phyloP scores from a whole-genome alignment of 1,140 invertebrate species.

The Brachystomella parvula region DNA sequence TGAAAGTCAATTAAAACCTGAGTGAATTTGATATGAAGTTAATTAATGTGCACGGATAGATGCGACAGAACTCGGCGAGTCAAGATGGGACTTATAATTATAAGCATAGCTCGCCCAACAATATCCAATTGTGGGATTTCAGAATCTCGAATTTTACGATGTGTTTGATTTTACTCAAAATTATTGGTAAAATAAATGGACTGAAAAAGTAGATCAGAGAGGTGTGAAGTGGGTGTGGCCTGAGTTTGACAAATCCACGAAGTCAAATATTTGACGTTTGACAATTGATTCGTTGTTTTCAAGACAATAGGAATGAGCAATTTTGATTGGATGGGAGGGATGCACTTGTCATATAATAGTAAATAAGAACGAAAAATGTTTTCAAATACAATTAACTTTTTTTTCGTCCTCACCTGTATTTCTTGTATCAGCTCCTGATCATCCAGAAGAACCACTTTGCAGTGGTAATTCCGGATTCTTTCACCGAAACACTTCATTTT shows the following conservation, averaged over 20 bases:
- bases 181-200: too few relatives aligned
- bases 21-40: too few relatives aligned
- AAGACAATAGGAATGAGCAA: background rate
- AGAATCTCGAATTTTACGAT: too few relatives aligned
- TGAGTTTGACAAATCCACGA: background rate
- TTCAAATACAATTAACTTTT: background rate
- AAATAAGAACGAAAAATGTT: background rate
- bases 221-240: background rate
- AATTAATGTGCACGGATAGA: too few relatives aligned
- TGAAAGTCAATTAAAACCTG: too few relatives aligned
- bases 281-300: background rate
- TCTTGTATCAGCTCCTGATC: conserved; percentile 52
- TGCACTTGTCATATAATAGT: background rate
- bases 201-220: too few relatives aligned
- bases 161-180: too few relatives aligned
- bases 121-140: too few relatives aligned
- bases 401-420: conserved; percentile 44
- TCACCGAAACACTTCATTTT: conserved; percentile 45
- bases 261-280: background rate
- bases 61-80: too few relatives aligned
- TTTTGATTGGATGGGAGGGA: background rate
- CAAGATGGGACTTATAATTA: too few relatives aligned
- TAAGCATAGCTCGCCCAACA: too few relatives aligned
- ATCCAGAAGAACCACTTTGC: conserved; percentile 50
- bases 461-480: conserved; percentile 44